Conservation (phyloP, 2,113 vertebrate species). For the Muntiacus reevesi region DNA sequence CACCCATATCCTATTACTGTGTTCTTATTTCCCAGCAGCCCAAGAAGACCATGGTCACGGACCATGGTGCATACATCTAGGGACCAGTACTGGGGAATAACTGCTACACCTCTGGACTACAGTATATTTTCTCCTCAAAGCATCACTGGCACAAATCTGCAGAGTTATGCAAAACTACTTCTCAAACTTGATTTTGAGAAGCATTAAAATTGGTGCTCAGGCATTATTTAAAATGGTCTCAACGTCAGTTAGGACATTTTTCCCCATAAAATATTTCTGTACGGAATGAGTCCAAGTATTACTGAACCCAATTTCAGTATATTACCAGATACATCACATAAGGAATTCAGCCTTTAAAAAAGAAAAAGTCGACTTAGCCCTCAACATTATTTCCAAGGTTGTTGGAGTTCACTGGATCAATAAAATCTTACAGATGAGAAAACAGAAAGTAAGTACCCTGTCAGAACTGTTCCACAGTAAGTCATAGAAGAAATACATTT, state of each 20-base stretch:
- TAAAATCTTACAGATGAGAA: constrained; percentile 2
- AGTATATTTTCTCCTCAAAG: neutral
- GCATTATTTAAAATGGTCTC: neutral
- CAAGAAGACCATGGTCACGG: neutral
- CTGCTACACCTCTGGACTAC: neutral
- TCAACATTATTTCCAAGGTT: neutral
- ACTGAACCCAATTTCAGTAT: neutral
- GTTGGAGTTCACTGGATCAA: neutral
- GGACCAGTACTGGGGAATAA: neutral
- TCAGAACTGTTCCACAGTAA: neutral
- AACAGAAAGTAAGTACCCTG: neutral
- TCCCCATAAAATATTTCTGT: neutral
- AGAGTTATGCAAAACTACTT: neutral
- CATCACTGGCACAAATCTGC: neutral
- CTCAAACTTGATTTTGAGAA: neutral
- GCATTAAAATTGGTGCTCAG: neutral
- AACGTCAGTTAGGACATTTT: neutral
- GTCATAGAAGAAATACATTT: neutral
- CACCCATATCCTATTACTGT: neutral
- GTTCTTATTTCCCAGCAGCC: neutral
- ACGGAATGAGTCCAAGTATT: neutral
- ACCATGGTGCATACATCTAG: neutral
- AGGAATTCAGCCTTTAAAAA: neutral
- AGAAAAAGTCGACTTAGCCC: neutral
- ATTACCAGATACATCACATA: neutral